Conservation (phyloP, 2,797 vertebrate species). For the Enteromius viviparus region DNA sequence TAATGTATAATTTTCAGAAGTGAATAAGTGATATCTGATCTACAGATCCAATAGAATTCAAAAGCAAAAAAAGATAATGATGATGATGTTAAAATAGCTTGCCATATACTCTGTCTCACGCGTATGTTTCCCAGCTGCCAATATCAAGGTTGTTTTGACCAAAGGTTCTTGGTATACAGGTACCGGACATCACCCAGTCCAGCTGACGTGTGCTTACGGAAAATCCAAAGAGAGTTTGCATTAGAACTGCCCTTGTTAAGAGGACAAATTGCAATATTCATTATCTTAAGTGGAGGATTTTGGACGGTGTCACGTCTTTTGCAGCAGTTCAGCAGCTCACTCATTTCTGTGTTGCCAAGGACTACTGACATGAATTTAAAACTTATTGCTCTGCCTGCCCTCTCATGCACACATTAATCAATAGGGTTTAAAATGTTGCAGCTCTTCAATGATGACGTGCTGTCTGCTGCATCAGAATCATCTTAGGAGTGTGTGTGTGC, state of each 20-base stretch:
- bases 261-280: slow-evolving; percentile 41
- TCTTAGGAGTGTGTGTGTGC: slow-evolving; percentile 9
- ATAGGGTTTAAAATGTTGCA: slow-evolving; percentile 21
- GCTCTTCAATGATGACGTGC: slow-evolving; percentile 42
- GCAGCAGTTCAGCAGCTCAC: slow-evolving; percentile 18
- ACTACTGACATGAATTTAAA: slow-evolving; percentile 31
- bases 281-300: slow-evolving; percentile 55
- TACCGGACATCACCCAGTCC: not conserved
- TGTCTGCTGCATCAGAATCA: slow-evolving; percentile 47
- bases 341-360: slow-evolving; percentile 30
- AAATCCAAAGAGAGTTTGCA: slow-evolving; percentile 45
- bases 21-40: not conserved
- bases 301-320: slow-evolving; percentile 35
- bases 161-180: slow-evolving; percentile 13
- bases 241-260: slow-evolving; percentile 24
- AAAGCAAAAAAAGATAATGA: not conserved
- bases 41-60: not conserved
- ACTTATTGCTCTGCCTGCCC: slow-evolving; percentile 20
- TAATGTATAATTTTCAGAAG: not conserved
- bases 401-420: slow-evolving; percentile 31
- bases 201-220: slow-evolving; percentile 39
- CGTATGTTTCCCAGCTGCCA: not conserved
- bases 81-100: not conserved
- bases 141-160: slow-evolving; percentile 31
- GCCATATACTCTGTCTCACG: not conserved